Conservation (phyloP, 1,140 invertebrate species). For the Drosophila neocordata region DNA sequence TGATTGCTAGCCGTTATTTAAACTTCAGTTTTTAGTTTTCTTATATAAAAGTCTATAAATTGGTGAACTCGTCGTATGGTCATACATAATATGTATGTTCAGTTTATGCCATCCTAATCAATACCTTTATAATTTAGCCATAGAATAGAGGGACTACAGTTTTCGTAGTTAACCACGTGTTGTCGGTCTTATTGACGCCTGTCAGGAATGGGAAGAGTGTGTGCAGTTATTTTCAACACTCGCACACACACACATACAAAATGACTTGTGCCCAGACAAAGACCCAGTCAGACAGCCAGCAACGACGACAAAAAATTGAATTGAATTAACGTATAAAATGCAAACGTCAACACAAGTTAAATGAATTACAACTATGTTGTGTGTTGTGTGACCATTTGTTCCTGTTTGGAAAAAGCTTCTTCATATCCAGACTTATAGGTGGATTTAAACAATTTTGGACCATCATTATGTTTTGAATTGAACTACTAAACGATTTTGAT, state of each 20-base stretch:
- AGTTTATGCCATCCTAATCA: too few relatives aligned
- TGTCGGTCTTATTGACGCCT: constrained; percentile 20
- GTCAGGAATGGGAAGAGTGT: constrained; percentile 29
- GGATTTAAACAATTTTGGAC: too few relatives aligned
- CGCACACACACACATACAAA: constrained; percentile 26
- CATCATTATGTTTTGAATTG: too few relatives aligned
- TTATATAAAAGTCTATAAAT: too few relatives aligned
- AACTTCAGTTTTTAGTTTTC: too few relatives aligned
- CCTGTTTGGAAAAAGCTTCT: too few relatives aligned
- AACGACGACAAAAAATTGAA: constrained; percentile 56
- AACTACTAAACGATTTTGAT: too few relatives aligned
- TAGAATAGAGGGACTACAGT: not conserved
- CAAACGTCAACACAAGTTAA: constrained; percentile 76
- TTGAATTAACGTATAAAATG: constrained; percentile 74
- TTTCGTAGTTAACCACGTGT: constrained; percentile 48
- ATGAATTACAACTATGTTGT: constrained; percentile 49
- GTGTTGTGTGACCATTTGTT: not conserved
- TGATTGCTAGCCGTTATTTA: too few relatives aligned
- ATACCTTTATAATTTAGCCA: too few relatives aligned
- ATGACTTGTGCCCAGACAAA: constrained; percentile 23
- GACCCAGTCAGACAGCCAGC: constrained; percentile 8
- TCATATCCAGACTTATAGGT: too few relatives aligned
- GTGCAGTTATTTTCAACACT: constrained; percentile 50
- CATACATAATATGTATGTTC: too few relatives aligned
- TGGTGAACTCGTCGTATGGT: too few relatives aligned